Conservation (phyloP, 1,140 invertebrate species). For the Delia radicum region DNA sequence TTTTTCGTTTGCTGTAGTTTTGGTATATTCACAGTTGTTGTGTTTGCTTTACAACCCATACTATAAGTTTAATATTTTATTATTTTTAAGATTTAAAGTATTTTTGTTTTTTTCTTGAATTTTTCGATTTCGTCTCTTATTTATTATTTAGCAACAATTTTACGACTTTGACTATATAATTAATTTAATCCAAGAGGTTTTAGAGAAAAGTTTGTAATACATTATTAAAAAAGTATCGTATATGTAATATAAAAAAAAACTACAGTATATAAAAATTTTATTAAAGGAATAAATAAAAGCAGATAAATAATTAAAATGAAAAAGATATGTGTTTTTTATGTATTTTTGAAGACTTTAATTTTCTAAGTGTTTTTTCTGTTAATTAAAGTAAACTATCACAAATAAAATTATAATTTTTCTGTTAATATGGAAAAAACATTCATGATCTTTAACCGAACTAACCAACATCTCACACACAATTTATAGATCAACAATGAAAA, state of each 20-base stretch:
- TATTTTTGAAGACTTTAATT: too few species aligned
- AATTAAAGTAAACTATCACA: too few species aligned
- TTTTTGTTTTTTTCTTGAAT: neutral
- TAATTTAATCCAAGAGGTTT: neutral
- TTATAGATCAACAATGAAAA: too few species aligned
- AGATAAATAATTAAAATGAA: neutral
- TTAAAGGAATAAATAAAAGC: constrained; percentile 10
- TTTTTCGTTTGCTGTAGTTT: neutral
- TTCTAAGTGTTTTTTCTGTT: too few species aligned
- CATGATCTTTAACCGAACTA: too few species aligned
- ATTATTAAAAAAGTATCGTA: neutral
- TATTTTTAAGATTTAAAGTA: neutral
- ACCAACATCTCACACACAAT: too few species aligned
- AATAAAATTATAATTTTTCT: too few species aligned
- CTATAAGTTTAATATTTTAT: constrained; percentile 11
- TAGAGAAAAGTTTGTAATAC: neutral
- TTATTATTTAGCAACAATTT: neutral
- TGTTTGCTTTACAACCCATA: neutral
- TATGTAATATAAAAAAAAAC: constrained; percentile 1
- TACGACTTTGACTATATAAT: constrained; percentile 2
- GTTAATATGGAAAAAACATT: too few species aligned
- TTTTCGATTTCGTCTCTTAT: neutral
- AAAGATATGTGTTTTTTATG: too few species aligned
- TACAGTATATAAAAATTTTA: constrained; percentile 5
- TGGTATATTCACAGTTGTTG: neutral